Conservation (phyloP, 2,113 vertebrate species). For the Lampris megalopsis region DNA sequence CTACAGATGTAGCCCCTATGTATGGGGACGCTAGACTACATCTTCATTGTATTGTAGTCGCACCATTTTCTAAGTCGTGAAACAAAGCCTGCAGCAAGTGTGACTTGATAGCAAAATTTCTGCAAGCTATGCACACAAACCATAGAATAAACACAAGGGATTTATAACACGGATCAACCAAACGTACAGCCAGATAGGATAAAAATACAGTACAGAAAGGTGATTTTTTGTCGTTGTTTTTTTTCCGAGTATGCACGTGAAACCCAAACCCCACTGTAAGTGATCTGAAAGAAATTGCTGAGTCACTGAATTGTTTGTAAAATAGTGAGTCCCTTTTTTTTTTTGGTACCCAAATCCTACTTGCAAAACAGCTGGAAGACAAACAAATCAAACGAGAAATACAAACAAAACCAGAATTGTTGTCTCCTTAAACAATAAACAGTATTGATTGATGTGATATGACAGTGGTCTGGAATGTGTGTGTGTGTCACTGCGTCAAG, state of each 20-base stretch:
- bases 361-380: slow-evolving; percentile 53
- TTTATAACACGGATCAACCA: background rate
- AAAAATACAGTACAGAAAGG: slow-evolving; percentile 51
- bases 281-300: slow-evolving; percentile 28
- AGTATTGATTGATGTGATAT: slow-evolving; percentile 53
- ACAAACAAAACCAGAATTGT: slow-evolving; percentile 42
- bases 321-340: slow-evolving; percentile 17
- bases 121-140: slow-evolving; percentile 36
- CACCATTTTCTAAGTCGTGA: no score
- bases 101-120: slow-evolving; percentile 38
- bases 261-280: slow-evolving; percentile 24
- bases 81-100: slow-evolving; percentile 18
- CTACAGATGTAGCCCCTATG: slow-evolving; percentile 4
- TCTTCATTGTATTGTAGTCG: slow-evolving; percentile 14
- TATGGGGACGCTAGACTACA: slow-evolving; percentile 1
- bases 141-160: slow-evolving; percentile 10
- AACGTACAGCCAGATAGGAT: slow-evolving; percentile 34
- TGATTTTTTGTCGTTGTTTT: slow-evolving; percentile 8
- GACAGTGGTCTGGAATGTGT: slow-evolving; percentile 57
- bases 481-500: slow-evolving; percentile 10
- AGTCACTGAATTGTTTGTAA: slow-evolving; percentile 1
- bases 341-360: slow-evolving; percentile 23
- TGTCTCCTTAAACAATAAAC: slow-evolving; percentile 32
- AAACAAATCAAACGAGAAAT: slow-evolving; percentile 42
- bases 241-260: slow-evolving; percentile 19